phyloP scores from a whole-genome alignment of 2,113 vertebrate species.

The Brachyhypopomus occidentalis region DNA sequence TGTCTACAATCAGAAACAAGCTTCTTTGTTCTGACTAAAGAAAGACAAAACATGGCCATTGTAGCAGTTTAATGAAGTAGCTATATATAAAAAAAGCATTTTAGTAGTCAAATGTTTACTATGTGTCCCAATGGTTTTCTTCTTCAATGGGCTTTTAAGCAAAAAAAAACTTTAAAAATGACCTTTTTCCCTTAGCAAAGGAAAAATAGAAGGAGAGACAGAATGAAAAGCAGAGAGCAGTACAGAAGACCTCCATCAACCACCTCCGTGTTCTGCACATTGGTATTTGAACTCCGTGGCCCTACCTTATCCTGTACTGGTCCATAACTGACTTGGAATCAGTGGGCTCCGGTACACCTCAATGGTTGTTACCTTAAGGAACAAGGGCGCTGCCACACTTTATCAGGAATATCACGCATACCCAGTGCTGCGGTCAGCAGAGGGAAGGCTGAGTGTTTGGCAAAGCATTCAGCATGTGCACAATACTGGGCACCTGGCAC shows the following conservation, averaged over 20 bases:
- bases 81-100: too few relatives aligned
- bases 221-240: background rate
- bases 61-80: too few relatives aligned
- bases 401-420: background rate
- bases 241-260: background rate
- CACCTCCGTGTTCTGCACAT: background rate
- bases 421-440: background rate
- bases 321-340: background rate
- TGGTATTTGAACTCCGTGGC: background rate
- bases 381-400: conserved; percentile 7
- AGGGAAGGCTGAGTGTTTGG: background rate
- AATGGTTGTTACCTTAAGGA: conserved; percentile 28
- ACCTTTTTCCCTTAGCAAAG: too few relatives aligned
- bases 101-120: too few relatives aligned
- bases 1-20: too few relatives aligned
- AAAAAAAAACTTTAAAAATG: too few relatives aligned
- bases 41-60: too few relatives aligned
- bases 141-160: too few relatives aligned
- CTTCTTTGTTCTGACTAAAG: too few relatives aligned
- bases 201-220: too few relatives aligned
- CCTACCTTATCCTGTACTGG: background rate
- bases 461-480: conserved; percentile 1
- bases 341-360: conserved; percentile 5
- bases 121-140: too few relatives aligned
- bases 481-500: background rate